Evolutionary conservation across 2,888 invertebrate species (phyloP).

Genomic region (Spilosoma lubricipeda): DNA sequence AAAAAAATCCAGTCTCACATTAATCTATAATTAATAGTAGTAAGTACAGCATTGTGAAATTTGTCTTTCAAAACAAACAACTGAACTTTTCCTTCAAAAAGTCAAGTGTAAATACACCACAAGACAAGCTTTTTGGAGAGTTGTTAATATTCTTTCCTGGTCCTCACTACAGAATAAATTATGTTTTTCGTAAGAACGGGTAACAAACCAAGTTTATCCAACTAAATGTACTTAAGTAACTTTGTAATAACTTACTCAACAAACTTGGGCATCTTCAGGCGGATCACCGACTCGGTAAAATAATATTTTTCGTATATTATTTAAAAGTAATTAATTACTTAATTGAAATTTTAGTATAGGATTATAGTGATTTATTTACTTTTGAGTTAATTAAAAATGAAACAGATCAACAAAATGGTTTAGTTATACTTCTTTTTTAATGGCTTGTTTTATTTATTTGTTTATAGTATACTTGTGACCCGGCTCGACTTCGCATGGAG

Average conservation of each 20-base stretch:
- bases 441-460: background rate
- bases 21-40: background rate
- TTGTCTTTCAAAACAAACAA: background rate
- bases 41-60: background rate
- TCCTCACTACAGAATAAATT: conserved; percentile 50
- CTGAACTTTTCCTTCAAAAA: background rate
- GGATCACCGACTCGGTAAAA: conserved; percentile 48
- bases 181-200: conserved; percentile 52
- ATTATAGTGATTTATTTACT: background rate
- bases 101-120: conserved; percentile 27
- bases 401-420: too few relatives aligned
- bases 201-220: conserved; percentile 51
- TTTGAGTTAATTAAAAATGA: too few relatives aligned
- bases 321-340: conserved; percentile 28
- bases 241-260: conserved; percentile 49
- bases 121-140: conserved; percentile 31
- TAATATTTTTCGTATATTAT: conserved; percentile 47
- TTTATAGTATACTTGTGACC: too few relatives aligned
- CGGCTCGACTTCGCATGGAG: too few relatives aligned
- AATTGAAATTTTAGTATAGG: conserved; percentile 3
- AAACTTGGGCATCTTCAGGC: conserved; percentile 47
- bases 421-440: background rate
- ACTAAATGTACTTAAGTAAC: conserved; percentile 52
- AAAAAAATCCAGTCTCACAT: too few relatives aligned
- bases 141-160: conserved; percentile 49